Percentiles rank a stretch among this genome's conserved stretches.
These are phyloP conservation scores for Drosophila villosipedis DNA, from an alignment of 2,888 invertebrate species.

Conservation along the genomic window DNA sequence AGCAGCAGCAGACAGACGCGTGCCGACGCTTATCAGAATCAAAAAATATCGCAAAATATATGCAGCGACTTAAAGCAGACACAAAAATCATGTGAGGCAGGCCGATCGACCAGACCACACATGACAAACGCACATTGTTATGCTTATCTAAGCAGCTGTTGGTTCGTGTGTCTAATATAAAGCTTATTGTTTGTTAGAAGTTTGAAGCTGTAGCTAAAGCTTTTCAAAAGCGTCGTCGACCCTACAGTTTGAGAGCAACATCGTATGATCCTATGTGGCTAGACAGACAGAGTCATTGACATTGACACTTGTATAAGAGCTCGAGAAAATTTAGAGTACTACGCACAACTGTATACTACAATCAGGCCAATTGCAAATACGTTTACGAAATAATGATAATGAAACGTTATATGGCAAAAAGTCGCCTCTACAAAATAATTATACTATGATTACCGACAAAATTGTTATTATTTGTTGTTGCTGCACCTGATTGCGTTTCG, in stretches of 20 bases:
- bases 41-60: constrained; percentile 34
- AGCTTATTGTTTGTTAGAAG: constrained; percentile 25
- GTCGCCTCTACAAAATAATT: constrained; percentile 8
- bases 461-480: constrained; percentile 13
- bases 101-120: neutral
- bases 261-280: constrained; percentile 64
- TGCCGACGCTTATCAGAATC: constrained; percentile 68
- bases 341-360: constrained; percentile 11
- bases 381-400: constrained; percentile 19
- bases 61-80: constrained; percentile 18
- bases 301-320: neutral
- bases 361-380: constrained; percentile 9
- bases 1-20: constrained; percentile 62
- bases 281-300: constrained; percentile 13
- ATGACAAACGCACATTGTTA: constrained; percentile 3
- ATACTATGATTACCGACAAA: constrained; percentile 21
- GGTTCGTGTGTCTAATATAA: constrained; percentile 60
- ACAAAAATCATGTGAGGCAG: constrained; percentile 42
- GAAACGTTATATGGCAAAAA: constrained; percentile 1
- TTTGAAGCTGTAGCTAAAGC: constrained; percentile 13
- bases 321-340: neutral
- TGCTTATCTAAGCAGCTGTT: constrained; percentile 68
- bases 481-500: constrained; percentile 12
- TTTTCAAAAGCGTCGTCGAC: constrained; percentile 30
- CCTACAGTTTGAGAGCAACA: constrained; percentile 59